Conservation (phyloP, 2,113 vertebrate genomes). For the Cyrtonyx montezumae region DNA sequence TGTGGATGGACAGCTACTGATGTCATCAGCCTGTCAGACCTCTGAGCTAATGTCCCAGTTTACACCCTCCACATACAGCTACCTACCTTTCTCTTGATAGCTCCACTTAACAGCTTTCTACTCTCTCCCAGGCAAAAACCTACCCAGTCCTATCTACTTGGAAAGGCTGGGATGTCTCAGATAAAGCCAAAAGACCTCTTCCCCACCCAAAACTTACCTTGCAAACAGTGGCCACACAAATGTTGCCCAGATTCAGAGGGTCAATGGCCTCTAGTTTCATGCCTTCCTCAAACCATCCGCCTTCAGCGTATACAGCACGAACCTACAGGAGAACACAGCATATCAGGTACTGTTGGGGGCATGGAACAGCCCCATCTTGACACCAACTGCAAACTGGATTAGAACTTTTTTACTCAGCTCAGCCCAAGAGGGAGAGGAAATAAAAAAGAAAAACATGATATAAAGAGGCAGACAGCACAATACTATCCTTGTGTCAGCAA, state of each 20-base stretch:
- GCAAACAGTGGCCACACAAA: conserved; percentile 94
- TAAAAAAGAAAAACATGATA: neutral
- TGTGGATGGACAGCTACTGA: neutral
- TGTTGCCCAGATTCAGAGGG: conserved; percentile 93
- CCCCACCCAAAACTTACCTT: conserved; percentile 80
- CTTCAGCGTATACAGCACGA: conserved; percentile 90
- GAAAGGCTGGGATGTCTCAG: neutral
- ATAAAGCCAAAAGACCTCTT: neutral
- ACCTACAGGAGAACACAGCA: conserved; percentile 74
- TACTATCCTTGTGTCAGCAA: neutral
- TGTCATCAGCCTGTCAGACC: neutral
- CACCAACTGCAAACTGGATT: neutral
- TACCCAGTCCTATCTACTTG: neutral
- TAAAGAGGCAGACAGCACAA: neutral
- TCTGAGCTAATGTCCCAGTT: neutral
- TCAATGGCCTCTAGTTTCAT: conserved; percentile 98
- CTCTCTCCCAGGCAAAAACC: neutral
- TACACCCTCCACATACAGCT: neutral
- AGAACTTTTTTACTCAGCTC: neutral
- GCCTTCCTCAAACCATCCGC: conserved; percentile 89
- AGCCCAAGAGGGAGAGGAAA: neutral
- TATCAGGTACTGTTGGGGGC: neutral
- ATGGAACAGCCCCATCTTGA: neutral
- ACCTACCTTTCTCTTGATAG: neutral
- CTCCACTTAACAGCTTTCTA: neutral